phyloP scores from a whole-genome alignment of 2,888 invertebrate species.

The Troides helena region DNA sequence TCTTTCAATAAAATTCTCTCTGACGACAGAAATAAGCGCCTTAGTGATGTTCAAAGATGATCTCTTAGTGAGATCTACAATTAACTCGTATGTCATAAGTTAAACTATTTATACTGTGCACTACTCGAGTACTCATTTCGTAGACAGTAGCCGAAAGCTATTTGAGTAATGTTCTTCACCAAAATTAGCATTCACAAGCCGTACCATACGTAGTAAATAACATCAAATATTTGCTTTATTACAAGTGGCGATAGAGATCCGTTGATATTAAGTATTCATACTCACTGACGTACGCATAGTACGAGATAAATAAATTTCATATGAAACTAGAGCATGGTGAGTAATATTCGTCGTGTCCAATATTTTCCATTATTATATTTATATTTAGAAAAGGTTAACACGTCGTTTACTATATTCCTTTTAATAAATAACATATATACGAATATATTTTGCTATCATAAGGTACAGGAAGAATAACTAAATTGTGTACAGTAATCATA shows the following conservation, averaged over 20 bases:
- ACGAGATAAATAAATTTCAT: slow-evolving; percentile 16
- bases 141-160: slow-evolving; percentile 54
- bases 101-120: too few relatives aligned
- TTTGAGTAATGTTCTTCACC: slow-evolving; percentile 69
- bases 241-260: slow-evolving; percentile 45
- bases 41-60: too few relatives aligned
- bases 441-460: neutral
- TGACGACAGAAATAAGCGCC: too few relatives aligned
- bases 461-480: too few relatives aligned
- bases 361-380: neutral
- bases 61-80: too few relatives aligned
- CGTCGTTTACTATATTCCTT: neutral
- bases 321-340: neutral
- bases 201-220: slow-evolving; percentile 71
- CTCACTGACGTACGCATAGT: slow-evolving; percentile 16
- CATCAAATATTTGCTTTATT: slow-evolving; percentile 42
- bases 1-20: too few relatives aligned
- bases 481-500: too few relatives aligned
- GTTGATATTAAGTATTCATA: slow-evolving; percentile 47
- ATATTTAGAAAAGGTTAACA: neutral
- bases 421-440: neutral
- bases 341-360: neutral
- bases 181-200: slow-evolving; percentile 74
- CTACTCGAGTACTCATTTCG: slow-evolving; percentile 13
- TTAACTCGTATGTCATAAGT: too few relatives aligned